Base-by-base conservation (phyloP, 2,113 vertebrate genomes). In the Calyptomena viridis region DNA sequence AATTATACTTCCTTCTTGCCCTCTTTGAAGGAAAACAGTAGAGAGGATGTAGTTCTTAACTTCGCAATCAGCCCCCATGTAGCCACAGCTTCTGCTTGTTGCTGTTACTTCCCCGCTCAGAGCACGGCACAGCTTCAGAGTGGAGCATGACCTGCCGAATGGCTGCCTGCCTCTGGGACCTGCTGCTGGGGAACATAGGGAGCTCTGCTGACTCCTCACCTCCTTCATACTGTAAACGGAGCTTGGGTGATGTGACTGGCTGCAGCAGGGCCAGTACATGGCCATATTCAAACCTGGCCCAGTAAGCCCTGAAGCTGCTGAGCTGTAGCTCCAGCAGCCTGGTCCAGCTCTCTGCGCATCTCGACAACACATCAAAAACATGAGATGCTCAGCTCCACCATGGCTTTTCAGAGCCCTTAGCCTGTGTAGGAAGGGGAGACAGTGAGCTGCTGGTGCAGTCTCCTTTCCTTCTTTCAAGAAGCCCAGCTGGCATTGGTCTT, bases 191-290 rank as follows among this genome's bases (percentile, higher is more conserved):
- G 33, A 44, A 27, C 8, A 10, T 3, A 2, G n/a, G 58, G 63
- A 86, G 16, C 24, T 46, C 6, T 1, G 1, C 52, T 35, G 59
- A 37, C 59, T 84, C 15, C 17, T 84, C 0, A 0, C 31, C 23
- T 19, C 31, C 50, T 71, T 78, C 24, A 18, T 2, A 3, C 42
- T 62, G 28, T n/a, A 44, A 71, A 35, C 12, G 15, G 50, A 44
- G 31, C 56, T 78, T 49, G 62, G 37, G n/a, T 62, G 50, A 39
- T 27, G 46, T 73, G 27, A 18, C 33, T 56, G 60, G 37, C 27
- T 71, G 55, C 50, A 81, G 49, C 50, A 71, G 74, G 55, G 27
- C 40, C 27, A 28, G 55, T 21, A 49, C 0, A 0, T 79, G 53
- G 49, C 18, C 30, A 35, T 37, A 31, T 3, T 25, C 49, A 55